Percentiles rank a stretch among this genome's conserved stretches.
These are phyloP conservation scores for Thecophora atra DNA, from an alignment of 2,888 invertebrate genomes.

Conservation along the genomic window DNA sequence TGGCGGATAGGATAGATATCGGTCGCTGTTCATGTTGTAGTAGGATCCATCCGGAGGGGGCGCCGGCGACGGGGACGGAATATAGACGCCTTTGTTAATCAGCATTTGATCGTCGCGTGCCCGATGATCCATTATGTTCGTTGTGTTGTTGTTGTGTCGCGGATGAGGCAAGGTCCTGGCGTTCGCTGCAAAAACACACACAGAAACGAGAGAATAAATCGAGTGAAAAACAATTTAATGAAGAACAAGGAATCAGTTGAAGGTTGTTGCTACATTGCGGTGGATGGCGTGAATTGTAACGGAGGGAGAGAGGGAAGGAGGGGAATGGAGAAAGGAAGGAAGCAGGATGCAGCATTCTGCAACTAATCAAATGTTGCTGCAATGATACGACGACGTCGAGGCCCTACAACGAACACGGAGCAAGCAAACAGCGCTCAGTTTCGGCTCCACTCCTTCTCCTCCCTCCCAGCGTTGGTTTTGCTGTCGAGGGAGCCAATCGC, in stretches of 20 bases:
- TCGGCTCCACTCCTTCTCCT: no score
- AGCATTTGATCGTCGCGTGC: constrained; percentile 67
- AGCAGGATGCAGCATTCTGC: no score
- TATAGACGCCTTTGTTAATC: constrained; percentile 63
- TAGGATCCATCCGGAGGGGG: constrained; percentile 82
- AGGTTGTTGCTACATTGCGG: not conserved
- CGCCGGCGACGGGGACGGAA: constrained; percentile 74
- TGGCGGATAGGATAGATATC: constrained; percentile 84
- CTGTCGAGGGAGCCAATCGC: no score
- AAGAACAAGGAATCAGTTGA: not conserved
- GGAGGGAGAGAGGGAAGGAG: not conserved
- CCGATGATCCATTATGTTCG: constrained; percentile 56
- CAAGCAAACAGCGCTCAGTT: not conserved
- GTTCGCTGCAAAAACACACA: constrained; percentile 56
- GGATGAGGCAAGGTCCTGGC: constrained; percentile 66
- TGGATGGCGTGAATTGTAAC: constrained; percentile 4
- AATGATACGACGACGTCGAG: not conserved
- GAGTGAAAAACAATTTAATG: constrained; percentile 1
- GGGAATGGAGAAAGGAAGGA: not conserved
- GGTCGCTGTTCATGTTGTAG: constrained; percentile 81
- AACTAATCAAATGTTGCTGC: not conserved
- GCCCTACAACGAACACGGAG: not conserved
- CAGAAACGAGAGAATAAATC: constrained; percentile 1
- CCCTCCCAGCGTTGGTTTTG: no score
- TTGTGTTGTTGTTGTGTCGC: constrained; percentile 61